Conservation (phyloP, 35 echinoderm and acorn worm genomes). For the Apostichopus parvimensis region DNA sequence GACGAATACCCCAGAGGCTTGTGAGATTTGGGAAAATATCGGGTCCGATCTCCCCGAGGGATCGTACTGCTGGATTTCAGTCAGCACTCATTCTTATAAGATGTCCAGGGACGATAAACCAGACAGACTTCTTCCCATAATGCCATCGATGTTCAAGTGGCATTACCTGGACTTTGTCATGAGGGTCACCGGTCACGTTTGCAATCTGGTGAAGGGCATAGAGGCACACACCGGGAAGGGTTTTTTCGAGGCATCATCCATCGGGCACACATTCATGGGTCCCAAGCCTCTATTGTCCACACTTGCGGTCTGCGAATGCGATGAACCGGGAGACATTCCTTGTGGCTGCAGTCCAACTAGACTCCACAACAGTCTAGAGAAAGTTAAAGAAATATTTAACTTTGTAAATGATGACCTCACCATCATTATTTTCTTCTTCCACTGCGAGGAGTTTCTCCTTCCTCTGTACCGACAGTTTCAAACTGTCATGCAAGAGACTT, state of each 20-base stretch:
- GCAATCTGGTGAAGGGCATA: neutral
- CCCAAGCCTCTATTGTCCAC: neutral
- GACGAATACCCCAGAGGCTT: neutral
- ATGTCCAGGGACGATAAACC: neutral
- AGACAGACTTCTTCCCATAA: neutral
- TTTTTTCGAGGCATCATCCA: neutral
- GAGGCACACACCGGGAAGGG: neutral
- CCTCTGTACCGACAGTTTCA: neutral
- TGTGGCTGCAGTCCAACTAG: neutral
- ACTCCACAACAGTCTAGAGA: neutral
- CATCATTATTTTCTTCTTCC: constrained; percentile 6
- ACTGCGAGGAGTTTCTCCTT: constrained; percentile 2
- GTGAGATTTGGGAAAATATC: neutral
- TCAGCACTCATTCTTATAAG: constrained; percentile 24
- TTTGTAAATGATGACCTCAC: neutral
- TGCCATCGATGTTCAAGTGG: neutral
- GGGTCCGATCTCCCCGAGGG: neutral
- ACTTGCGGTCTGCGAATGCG: neutral
- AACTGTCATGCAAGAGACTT: neutral
- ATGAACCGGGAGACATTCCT: no score
- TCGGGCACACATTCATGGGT: constrained; percentile 11
- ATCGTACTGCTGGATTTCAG: neutral
- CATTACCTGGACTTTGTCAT: constrained; percentile 10
- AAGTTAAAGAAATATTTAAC: neutral
- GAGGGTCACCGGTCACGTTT: neutral